A percentile compares a stretch with the other conserved stretches of the same genome.
Evolutionary conservation across 1,140 invertebrate genomes (phyloP).

Genomic region (Scaptomyza pallida): DNA sequence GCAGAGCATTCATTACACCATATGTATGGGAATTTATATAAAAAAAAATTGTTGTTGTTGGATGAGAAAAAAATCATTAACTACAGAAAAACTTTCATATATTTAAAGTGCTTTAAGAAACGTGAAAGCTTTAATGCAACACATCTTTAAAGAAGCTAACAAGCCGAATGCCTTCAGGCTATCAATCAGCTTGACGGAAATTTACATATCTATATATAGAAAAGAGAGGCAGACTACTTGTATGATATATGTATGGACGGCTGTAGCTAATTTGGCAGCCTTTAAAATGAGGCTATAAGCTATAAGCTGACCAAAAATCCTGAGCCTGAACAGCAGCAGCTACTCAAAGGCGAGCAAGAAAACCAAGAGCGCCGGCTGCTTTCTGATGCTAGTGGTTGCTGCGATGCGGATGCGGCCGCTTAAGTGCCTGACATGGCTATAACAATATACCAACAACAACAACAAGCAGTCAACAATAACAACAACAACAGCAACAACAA

Average conservation of each 20-base stretch:
- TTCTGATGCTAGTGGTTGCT: slow-evolving; percentile 20
- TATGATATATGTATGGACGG: slow-evolving; percentile 7
- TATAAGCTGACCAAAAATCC: slow-evolving; percentile 32
- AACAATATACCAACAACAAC: slow-evolving; percentile 68
- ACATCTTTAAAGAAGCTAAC: not conserved
- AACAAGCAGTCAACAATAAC: slow-evolving; percentile 27
- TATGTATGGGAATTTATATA: slow-evolving; percentile 2
- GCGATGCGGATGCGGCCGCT: slow-evolving; percentile 68
- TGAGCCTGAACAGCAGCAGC: not conserved
- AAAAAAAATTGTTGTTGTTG: not conserved
- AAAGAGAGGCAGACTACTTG: not conserved
- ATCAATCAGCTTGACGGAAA: slow-evolving; percentile 19
- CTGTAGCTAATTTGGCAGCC: slow-evolving; percentile 46
- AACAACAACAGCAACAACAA: slow-evolving; percentile 29
- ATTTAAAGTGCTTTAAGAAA: slow-evolving; percentile 1
- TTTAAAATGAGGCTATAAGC: slow-evolving; percentile 37
- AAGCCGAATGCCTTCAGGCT: slow-evolving; percentile 22
- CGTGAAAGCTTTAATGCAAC: not conserved
- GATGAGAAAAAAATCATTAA: slow-evolving; percentile 13
- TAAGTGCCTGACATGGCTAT: slow-evolving; percentile 75
- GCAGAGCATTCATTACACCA: not conserved
- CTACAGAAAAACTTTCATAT: not conserved
- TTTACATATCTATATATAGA: slow-evolving; percentile 7
- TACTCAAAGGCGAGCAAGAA: slow-evolving; percentile 13
- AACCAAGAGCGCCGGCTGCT: slow-evolving; percentile 39